Conservation (phyloP, 37 sponge, comb jelly and placozoan species). For the Theonella swinhoei region DNA sequence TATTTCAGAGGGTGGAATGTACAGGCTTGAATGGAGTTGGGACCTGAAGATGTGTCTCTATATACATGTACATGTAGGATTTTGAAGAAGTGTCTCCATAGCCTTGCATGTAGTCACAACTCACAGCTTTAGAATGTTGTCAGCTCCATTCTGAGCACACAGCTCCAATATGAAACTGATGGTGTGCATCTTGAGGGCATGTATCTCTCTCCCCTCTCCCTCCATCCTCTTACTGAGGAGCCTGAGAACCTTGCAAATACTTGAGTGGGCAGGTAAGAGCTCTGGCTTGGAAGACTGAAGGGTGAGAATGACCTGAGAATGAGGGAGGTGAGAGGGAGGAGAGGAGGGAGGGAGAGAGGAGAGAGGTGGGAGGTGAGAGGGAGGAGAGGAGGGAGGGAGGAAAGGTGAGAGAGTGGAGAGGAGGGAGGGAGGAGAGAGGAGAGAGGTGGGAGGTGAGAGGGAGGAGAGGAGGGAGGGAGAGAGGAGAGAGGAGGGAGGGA, state of each 20-base stretch:
- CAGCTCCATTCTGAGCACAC: conserved; percentile 6
- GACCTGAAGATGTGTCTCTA: too few relatives aligned
- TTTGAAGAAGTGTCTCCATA: too few relatives aligned
- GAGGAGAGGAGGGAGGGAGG: too few relatives aligned
- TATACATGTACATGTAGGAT: too few relatives aligned
- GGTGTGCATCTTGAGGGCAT: conserved; percentile 58
- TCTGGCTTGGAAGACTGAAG: background rate
- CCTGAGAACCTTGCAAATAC: conserved; percentile 23
- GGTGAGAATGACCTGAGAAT: conserved; percentile 6
- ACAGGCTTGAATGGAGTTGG: too few relatives aligned
- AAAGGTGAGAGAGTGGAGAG: background rate
- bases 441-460: too few relatives aligned
- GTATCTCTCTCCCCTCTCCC: conserved; percentile 27
- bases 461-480: background rate
- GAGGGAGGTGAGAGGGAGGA: background rate
- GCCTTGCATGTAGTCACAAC: background rate
- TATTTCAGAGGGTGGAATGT: too few relatives aligned
- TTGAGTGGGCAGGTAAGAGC: background rate
- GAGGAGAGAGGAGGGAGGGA: too few relatives aligned
- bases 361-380: too few relatives aligned
- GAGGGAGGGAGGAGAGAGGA: too few relatives aligned
- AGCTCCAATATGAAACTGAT: conserved; percentile 26
- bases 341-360: background rate
- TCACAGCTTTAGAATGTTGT: conserved; percentile 13
- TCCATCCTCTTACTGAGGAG: background rate